Conservation (phyloP, 2,888 invertebrate species). For the Heliconius cydno region DNA sequence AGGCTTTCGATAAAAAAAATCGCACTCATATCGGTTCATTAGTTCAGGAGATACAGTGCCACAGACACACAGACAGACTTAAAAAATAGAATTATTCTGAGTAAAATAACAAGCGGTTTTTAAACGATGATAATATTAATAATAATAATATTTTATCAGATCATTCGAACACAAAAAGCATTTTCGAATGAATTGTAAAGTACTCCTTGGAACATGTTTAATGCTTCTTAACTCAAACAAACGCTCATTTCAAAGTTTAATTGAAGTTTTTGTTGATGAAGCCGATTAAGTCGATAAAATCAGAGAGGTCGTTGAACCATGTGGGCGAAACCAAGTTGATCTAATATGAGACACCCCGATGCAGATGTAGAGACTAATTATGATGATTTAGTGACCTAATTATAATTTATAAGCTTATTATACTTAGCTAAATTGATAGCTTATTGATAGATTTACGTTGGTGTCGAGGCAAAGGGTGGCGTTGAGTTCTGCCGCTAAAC, state of each 20-base stretch:
- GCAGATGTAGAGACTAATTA: conserved; percentile 38
- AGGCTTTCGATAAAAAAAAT: no score
- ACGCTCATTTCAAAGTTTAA: conserved; percentile 52
- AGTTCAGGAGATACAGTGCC: no score
- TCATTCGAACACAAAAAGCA: neutral
- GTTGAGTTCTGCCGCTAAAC: no score
- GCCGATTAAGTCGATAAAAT: conserved; percentile 49
- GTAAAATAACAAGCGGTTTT: neutral
- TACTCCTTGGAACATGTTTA: neutral
- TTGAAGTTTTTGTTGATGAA: conserved; percentile 60
- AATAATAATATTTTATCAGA: neutral
- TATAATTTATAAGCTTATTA: neutral
- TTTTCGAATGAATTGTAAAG: conserved; percentile 6
- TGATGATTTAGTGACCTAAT: conserved; percentile 30
- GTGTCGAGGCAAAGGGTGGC: no score
- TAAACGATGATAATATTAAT: neutral
- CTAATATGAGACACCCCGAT: conserved; percentile 40
- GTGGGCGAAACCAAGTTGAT: conserved; percentile 47
- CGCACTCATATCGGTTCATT: no score
- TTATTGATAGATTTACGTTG: no score
- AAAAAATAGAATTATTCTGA: neutral
- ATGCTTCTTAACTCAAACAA: conserved; percentile 7
- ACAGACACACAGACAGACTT: no score
- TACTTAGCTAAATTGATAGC: neutral
- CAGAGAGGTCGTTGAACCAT: conserved; percentile 51